phyloP scores from a whole-genome alignment of 2,888 invertebrate species.

The Agrochola lota region DNA sequence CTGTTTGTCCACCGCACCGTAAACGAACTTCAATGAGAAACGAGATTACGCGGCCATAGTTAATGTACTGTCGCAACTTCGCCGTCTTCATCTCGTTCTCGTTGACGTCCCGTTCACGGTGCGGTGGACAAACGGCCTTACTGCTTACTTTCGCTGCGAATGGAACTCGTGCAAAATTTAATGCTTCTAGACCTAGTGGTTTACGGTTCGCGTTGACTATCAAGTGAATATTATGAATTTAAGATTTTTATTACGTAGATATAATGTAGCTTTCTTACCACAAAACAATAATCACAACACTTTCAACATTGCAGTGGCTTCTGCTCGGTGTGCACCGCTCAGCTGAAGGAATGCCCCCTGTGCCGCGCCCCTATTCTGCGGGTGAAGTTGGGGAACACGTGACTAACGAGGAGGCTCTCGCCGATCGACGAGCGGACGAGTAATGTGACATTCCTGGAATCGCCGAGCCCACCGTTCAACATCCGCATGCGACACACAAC shows the following conservation, averaged over 20 bases:
- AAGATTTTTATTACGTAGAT: background rate
- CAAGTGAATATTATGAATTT: too few species aligned
- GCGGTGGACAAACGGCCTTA: too few species aligned
- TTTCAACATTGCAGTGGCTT: constrained; percentile 92
- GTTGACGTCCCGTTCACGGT: too few species aligned
- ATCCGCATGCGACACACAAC: background rate
- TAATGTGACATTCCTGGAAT: constrained; percentile 26
- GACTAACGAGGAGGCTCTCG: constrained; percentile 62
- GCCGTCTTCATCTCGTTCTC: too few species aligned
- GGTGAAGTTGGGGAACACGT: constrained; percentile 71
- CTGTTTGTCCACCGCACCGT: too few species aligned
- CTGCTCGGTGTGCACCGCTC: constrained; percentile 94
- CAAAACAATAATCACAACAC: constrained; percentile 6
- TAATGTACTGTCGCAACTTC: too few species aligned
- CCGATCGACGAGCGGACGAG: constrained; percentile 10
- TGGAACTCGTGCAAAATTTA: too few species aligned
- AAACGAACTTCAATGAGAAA: too few species aligned
- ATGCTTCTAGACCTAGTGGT: too few species aligned
- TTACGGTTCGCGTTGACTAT: too few species aligned
- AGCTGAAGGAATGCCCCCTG: constrained; percentile 96
- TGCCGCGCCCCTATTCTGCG: constrained; percentile 91
- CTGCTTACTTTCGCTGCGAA: background rate
- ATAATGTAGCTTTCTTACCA: background rate
- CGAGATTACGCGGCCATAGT: too few species aligned
- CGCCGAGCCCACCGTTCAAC: constrained; percentile 31